Evolutionary conservation across 1,140 invertebrate genomes (phyloP), one percentile per base, ranked within the genome.

Genomic region (Maconellicoccus hirsutus): DNA sequence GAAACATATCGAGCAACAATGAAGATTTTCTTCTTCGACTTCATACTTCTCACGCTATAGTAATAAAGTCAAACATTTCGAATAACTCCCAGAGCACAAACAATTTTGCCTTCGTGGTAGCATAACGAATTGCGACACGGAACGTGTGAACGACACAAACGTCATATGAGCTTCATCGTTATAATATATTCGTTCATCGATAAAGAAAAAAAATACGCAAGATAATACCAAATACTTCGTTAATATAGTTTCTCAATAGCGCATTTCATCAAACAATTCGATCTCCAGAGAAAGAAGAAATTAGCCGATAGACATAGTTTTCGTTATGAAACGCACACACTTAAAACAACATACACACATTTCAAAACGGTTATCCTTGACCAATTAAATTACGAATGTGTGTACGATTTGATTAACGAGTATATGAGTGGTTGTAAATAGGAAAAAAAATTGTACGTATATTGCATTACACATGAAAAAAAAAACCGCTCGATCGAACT

Each of bases 81-180:
- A 52, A 52, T 52, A 52, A 52, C 42, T 52, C 42, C 42, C 42
- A 52, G 42, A 16, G 42, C 42, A 52, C 42, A 8, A 8, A 52
- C 42, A 16, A 52, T 19, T 19, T 52, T 19, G 42, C n/a, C 3
- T 52, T 52, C 42, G 42, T 52, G 42, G 42, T 16, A 52, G 42
- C 42, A 52, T 52, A 52, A 52, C 42, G 42, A 52, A 52, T 52
- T 52, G n/a, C 42, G 42, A 52, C 42, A 52, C 42, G 42, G 42
- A 52, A 52, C 42, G 42, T 52, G 42, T 52, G 42, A 52, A 52
- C 42, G 42, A 52, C 42, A 52, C 42, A 14, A 19, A 14, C 10
- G n/a, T 8, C 16, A 52, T 14, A 16, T 2, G 42, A 52, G n/a
- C 12, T 52, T 52, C 3, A 52, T 52, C 42, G n/a, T 52, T 8